These are phyloP conservation scores for Leucophora obtusa DNA, from an alignment of 2,888 invertebrate genomes.

Conservation along the genomic window DNA sequence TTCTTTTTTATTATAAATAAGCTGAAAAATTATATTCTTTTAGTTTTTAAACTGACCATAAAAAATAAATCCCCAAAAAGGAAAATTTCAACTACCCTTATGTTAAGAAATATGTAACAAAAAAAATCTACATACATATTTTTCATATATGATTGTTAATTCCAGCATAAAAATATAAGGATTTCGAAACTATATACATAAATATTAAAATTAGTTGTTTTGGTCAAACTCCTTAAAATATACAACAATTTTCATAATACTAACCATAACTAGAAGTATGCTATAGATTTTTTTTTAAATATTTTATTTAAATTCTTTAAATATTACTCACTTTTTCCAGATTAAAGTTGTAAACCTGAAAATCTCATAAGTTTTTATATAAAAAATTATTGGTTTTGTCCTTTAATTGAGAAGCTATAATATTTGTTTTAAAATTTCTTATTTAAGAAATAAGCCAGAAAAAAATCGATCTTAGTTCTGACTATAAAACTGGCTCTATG, in stretches of 20 bases:
- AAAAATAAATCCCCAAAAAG: not conserved
- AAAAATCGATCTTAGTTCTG: no score
- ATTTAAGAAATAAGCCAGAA: no score
- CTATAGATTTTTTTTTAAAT: slow-evolving; percentile 7
- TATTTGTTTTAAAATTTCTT: no score
- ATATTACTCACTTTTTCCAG: no score
- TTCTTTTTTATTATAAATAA: not conserved
- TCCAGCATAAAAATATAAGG: not conserved
- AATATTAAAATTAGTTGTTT: not conserved
- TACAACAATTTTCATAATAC: not conserved
- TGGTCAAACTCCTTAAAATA: slow-evolving; percentile 8
- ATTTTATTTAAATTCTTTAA: not conserved
- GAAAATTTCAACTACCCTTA: not conserved
- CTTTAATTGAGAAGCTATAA: no score
- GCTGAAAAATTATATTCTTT: not conserved
- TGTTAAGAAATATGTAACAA: not conserved
- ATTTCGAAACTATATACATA: not conserved
- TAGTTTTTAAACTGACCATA: not conserved
- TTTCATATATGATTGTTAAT: not conserved
- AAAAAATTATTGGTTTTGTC: no score
- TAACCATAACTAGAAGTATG: not conserved
- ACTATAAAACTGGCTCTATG: no score
- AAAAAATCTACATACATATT: not conserved
- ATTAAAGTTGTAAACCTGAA: no score
- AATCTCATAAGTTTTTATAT: no score